Evolutionary conservation across 2,888 invertebrate species (phyloP), one percentile per base, ranked within the genome.

Genomic region (Pedicia rivosa): DNA sequence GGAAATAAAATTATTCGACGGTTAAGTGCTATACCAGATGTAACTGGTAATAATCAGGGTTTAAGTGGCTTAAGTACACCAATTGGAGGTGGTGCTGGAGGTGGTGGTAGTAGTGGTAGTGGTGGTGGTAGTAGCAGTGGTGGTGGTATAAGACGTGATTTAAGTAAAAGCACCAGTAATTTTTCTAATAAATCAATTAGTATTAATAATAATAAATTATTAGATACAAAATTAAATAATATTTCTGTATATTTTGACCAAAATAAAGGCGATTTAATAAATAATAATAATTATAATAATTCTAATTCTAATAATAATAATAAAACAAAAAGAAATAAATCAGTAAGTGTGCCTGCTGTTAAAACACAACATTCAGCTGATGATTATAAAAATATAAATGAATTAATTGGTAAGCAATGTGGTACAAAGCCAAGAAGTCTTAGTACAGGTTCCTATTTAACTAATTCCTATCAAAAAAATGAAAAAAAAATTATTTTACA

Each of bases 361-460:
- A 34, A 40, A 40, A 39, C 36, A 10, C 44, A 46, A 29, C 46
- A 20, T 40, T 46, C 44, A 19, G 44, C 46, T 26, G 44, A 46
- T 24, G 44, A 46, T 41, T 43, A 43, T 38, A 15, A 33, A 15
- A 28, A 35, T 13, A 29, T 10, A 33, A 24, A 22, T 10, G 24
- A 20, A 13, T 17, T 30, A 30, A 24, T 20, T 15, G 22, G 15
- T 33, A 24, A 2, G n/a, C 25, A 35, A 24, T 14, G 8, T 12
- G 16, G 16, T 13, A 31, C 35, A 29, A 46, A 46, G 37, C 26
- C 40, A 16, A 37, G 44, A 7, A 45, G 44, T 29, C 32, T 42
- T 16, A 46, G 44, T 28, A 43, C 44, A 12, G 41, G 42, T 39
- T 39, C 39, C 2, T 43, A 40, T 34, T 31, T 42, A 19, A 16